phyloP scores from a whole-genome alignment of 1,140 invertebrate genomes.

The Meteorus sp. region DNA sequence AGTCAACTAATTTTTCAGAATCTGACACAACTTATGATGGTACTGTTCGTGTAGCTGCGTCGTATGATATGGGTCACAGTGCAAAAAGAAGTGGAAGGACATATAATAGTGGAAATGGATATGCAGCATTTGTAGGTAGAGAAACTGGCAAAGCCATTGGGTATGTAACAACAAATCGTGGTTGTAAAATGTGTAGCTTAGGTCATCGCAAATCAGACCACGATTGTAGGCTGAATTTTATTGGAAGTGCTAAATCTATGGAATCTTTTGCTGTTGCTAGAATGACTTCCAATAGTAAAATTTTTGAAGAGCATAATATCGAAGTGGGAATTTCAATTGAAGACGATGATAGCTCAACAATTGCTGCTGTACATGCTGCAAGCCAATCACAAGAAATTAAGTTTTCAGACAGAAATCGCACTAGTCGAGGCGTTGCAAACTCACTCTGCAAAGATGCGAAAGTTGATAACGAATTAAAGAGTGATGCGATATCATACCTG shows the following conservation, averaged over 20 bases:
- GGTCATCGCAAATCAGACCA: slow-evolving; percentile 19
- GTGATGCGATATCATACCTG: slow-evolving; percentile 16
- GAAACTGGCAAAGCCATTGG: slow-evolving; percentile 12
- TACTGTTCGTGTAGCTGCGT: slow-evolving; percentile 23
- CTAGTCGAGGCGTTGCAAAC: slow-evolving; percentile 20
- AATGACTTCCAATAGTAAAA: slow-evolving; percentile 15
- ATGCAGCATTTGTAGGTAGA: slow-evolving; percentile 21
- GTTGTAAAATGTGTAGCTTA: slow-evolving; percentile 24
- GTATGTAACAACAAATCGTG: slow-evolving; percentile 22
- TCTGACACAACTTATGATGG: not conserved
- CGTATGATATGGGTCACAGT: slow-evolving; percentile 29
- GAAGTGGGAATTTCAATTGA: slow-evolving; percentile 29
- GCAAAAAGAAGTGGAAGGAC: slow-evolving; percentile 17
- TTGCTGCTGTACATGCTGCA: slow-evolving; percentile 17
- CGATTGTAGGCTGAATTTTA: slow-evolving; percentile 30
- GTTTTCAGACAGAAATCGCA: slow-evolving; percentile 26
- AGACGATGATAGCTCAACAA: slow-evolving; percentile 27
- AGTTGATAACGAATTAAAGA: slow-evolving; percentile 22
- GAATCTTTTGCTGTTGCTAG: slow-evolving; percentile 20
- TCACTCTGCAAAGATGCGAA: slow-evolving; percentile 13
- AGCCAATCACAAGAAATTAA: slow-evolving; percentile 19
- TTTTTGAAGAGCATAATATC: slow-evolving; percentile 25
- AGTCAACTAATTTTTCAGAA: not conserved
- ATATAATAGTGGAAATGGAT: slow-evolving; percentile 27
- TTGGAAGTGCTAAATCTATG: slow-evolving; percentile 27